Percentiles rank a stretch among this genome's conserved stretches.
phyloP scores from a whole-genome alignment of 2,797 vertebrate species.

The Sebastes elongatus region DNA sequence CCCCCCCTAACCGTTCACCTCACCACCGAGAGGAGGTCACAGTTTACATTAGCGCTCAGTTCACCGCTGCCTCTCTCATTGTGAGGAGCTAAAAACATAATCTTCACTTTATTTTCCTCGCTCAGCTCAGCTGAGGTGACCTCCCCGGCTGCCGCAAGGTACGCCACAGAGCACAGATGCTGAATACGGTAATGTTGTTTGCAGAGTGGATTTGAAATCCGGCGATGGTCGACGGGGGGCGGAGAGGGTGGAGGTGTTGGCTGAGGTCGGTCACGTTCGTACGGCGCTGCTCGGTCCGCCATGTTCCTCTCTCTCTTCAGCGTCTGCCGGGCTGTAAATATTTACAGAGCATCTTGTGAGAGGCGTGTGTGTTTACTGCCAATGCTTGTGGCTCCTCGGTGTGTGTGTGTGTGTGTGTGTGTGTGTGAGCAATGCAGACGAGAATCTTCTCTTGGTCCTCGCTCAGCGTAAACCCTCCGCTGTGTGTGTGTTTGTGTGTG shows the following conservation, averaged over 20 bases:
- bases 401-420: slow-evolving; percentile 4
- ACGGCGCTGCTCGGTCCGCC: slow-evolving; percentile 16
- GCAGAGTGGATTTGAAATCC: slow-evolving; percentile 23
- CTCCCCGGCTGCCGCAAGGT: slow-evolving; percentile 19
- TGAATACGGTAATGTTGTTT: slow-evolving; percentile 58
- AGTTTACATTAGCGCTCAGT: not conserved
- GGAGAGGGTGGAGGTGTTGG: not conserved
- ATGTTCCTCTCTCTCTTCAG: slow-evolving; percentile 46
- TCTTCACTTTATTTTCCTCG: slow-evolving; percentile 13
- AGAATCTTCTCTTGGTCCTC: slow-evolving; percentile 39
- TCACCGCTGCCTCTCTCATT: not conserved
- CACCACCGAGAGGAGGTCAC: not conserved
- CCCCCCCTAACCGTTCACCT: not conserved
- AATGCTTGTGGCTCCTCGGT: slow-evolving; percentile 47
- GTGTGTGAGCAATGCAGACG: slow-evolving; percentile 24
- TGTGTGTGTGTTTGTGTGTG: slow-evolving; percentile 51
- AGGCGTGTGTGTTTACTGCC: slow-evolving; percentile 76
- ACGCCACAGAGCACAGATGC: slow-evolving; percentile 32
- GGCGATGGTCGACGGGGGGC: slow-evolving; percentile 7
- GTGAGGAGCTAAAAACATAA: slow-evolving; percentile 20
- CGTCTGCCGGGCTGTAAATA: slow-evolving; percentile 76
- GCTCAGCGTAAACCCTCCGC: slow-evolving; percentile 34
- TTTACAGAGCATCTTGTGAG: slow-evolving; percentile 78
- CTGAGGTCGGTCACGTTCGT: slow-evolving; percentile 33
- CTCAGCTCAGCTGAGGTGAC: slow-evolving; percentile 24